These are phyloP conservation scores for Diadema setosum DNA, from an alignment of 35 echinoderm and acorn worm species.

Conservation along the genomic window DNA sequence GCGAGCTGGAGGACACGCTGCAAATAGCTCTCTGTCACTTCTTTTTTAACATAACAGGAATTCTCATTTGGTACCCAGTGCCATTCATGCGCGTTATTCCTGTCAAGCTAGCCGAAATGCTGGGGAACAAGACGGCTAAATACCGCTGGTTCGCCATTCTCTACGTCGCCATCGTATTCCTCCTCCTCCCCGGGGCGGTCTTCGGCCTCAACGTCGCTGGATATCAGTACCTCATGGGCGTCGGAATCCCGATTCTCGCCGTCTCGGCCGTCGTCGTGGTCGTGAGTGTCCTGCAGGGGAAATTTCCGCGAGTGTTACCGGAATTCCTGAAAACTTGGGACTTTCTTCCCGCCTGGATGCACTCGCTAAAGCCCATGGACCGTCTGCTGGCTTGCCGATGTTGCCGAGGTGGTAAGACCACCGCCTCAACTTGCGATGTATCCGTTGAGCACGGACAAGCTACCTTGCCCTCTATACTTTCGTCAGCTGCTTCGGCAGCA, in stretches of 20 bases:
- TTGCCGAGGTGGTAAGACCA: not conserved
- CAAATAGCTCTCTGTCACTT: conserved; percentile 85
- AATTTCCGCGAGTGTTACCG: conserved; percentile 47
- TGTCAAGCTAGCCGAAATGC: conserved; percentile 33
- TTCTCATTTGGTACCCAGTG: conserved; percentile 77
- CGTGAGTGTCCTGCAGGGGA: conserved; percentile 72
- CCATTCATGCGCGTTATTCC: conserved; percentile 59
- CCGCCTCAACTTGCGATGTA: too few relatives aligned
- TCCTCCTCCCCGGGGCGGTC: conserved; percentile 55
- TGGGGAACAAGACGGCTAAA: conserved; percentile 75
- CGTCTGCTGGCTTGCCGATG: not conserved
- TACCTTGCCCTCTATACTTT: too few relatives aligned
- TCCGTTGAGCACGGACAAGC: too few relatives aligned
- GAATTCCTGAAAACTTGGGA: conserved; percentile 61
- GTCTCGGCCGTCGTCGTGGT: conserved; percentile 40
- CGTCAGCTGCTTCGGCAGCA: too few relatives aligned
- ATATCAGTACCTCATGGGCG: conserved; percentile 13
- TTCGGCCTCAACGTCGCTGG: conserved; percentile 74
- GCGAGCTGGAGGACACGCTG: conserved; percentile 33
- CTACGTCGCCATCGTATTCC: conserved; percentile 71
- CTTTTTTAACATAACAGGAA: conserved; percentile 78
- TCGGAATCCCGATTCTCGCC: conserved; percentile 48
- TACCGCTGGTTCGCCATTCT: conserved; percentile 86
- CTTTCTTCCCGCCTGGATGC: conserved; percentile 65
- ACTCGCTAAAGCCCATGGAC: conserved; percentile 73